Base-by-base conservation (phyloP, 2,888 invertebrate genomes). In the Dryobotodes eremita region DNA sequence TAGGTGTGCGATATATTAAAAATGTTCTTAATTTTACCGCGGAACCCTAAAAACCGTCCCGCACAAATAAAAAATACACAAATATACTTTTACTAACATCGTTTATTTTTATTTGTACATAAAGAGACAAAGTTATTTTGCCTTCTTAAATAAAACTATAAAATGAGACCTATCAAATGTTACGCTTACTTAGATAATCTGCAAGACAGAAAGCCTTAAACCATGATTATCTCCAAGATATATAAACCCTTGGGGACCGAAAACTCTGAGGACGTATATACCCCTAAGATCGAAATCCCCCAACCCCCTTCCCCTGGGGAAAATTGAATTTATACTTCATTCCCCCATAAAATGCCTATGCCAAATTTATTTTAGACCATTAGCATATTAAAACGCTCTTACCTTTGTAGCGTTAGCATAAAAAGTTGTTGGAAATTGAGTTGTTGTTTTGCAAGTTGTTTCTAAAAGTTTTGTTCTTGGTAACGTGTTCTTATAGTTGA, bases 251-350 rank as follows among this genome's bases (percentile, higher is more conserved):
- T 75, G 76, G 77, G 77, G 83, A 71, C 78, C 76, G 20, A 75
- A 84, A 82, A 81, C 83, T 71, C 73, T 31, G 23, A 69, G 74
- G 79, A 80, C 77, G 46, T 57, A 82, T 86, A 71, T 72, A 72
- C 83, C 76, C 57, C 69, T 31, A 81, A 77, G 80, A 77, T 75
- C 80, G 74, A 83, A 86, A 59, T 11, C 81, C 83, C 80, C 86
- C 88, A 80, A 82, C 77, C 80, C 73, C 74, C 79, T 59, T 64
- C 75, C 82, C 65, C 65, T 64, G 65, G 65, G 73, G 89, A 88
- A 94, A 96, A 96, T 96, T 95, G 93, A 95, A 96, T 95, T 95
- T 95, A 94, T 94, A 93, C 94, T 94, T 94, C 95, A 94, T 95
- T 94, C 92, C 91, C 94, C 94, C 93, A 94, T 94, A 94, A 95